Evolutionary conservation across 1,140 invertebrate genomes (phyloP).

Genomic region (Drosophila biarmipes): DNA sequence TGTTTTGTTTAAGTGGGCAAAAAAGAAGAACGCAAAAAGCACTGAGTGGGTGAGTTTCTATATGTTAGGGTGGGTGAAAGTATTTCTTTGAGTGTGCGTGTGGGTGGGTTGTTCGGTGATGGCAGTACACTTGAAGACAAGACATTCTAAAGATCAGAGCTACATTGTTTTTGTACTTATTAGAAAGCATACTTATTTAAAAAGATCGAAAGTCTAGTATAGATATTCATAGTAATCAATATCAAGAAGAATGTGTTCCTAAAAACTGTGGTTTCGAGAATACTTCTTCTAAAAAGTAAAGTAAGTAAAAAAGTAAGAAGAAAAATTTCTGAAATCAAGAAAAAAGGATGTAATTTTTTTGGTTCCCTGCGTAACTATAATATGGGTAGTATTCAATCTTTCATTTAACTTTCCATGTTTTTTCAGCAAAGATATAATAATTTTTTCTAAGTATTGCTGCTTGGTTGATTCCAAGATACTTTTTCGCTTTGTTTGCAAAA

Average conservation of each 20-base stretch:
- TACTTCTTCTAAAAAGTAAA: too few species aligned
- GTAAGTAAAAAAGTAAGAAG: too few species aligned
- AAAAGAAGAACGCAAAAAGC: constrained; percentile 73
- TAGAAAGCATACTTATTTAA: neutral
- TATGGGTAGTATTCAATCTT: too few species aligned
- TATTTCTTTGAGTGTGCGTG: constrained; percentile 30
- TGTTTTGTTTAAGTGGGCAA: constrained; percentile 64
- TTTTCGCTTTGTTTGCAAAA: constrained; percentile 82
- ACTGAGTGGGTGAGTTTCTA: constrained; percentile 43
- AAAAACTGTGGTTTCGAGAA: too few species aligned
- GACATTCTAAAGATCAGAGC: neutral
- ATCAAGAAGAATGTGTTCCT: too few species aligned
- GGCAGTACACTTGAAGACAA: constrained; percentile 3
- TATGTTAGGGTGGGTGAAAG: constrained; percentile 22
- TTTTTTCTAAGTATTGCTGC: constrained; percentile 13
- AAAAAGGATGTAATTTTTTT: too few species aligned
- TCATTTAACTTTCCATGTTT: too few species aligned
- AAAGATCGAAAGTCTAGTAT: too few species aligned
- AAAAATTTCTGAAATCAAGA: too few species aligned
- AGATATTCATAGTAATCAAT: too few species aligned
- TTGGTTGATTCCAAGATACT: constrained; percentile 24
- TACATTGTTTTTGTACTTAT: neutral
- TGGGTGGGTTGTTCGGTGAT: constrained; percentile 23
- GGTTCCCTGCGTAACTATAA: too few species aligned
- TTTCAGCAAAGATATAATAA: too few species aligned